Percentiles rank a stretch among this genome's conserved stretches.
Conservation (phyloP, 2,113 vertebrate genomes). For the Dunckerocampus dactyliophorus region DNA sequence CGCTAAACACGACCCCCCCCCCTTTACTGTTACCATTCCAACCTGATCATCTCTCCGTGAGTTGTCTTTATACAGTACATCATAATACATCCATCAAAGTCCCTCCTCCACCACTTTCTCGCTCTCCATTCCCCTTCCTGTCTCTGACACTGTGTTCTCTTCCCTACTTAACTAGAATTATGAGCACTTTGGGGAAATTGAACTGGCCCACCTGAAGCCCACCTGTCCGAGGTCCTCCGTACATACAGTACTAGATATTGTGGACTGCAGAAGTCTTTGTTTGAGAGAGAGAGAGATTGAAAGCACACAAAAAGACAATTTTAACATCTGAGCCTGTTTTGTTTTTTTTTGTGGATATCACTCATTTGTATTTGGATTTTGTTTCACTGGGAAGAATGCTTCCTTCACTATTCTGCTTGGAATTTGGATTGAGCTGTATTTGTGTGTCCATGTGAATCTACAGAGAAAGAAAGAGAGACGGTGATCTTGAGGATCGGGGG, state of each 20-base stretch:
- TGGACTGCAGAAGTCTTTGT: slow-evolving; percentile 69
- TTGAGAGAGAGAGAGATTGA: slow-evolving; percentile 56
- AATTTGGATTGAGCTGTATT: slow-evolving; percentile 65
- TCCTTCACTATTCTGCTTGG: slow-evolving; percentile 62
- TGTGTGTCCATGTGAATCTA: slow-evolving; percentile 74
- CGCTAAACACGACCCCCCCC: slow-evolving; percentile 47
- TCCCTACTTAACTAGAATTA: slow-evolving; percentile 76
- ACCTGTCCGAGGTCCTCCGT: slow-evolving; percentile 74
- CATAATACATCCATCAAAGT: slow-evolving; percentile 47
- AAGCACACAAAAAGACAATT: slow-evolving; percentile 59
- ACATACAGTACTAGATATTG: slow-evolving; percentile 73
- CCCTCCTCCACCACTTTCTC: slow-evolving; percentile 73
- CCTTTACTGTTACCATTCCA: slow-evolving; percentile 39
- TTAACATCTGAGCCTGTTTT: slow-evolving; percentile 60
- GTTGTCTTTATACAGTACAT: slow-evolving; percentile 41
- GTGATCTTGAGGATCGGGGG: slow-evolving; percentile 59
- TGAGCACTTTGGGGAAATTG: slow-evolving; percentile 75
- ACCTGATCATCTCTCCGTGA: slow-evolving; percentile 51
- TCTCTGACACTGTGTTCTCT: slow-evolving; percentile 76
- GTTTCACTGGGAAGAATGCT: slow-evolving; percentile 72
- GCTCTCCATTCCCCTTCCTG: slow-evolving; percentile 68
- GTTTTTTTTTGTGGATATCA: slow-evolving; percentile 37
- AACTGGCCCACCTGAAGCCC: slow-evolving; percentile 75
- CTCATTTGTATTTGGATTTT: slow-evolving; percentile 72
- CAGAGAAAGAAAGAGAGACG: slow-evolving; percentile 80